A percentile compares a stretch with the other conserved stretches of the same genome.
phyloP scores from a whole-genome alignment of 2,113 vertebrate species.

The Erpornis zantholeuca region DNA sequence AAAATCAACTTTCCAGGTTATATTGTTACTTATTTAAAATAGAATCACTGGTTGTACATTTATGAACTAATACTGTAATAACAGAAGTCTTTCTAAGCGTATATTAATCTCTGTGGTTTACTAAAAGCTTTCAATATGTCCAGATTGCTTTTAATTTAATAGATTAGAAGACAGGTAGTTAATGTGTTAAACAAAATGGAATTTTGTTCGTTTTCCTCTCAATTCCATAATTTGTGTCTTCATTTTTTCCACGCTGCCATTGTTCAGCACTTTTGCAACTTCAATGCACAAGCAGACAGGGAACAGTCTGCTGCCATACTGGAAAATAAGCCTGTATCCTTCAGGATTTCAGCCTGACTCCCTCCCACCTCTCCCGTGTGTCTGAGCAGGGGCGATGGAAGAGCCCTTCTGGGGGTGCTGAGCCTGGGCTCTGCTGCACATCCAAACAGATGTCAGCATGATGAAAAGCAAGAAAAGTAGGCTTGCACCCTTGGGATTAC shows the following conservation, averaged over 20 bases:
- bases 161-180: background rate
- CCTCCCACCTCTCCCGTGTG: background rate
- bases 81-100: background rate
- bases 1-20: background rate
- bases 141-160: background rate
- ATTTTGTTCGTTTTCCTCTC: background rate
- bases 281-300: fast-evolving
- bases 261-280: background rate
- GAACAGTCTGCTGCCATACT: background rate
- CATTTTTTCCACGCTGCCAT: background rate
- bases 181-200: background rate
- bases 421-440: background rate
- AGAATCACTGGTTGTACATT: background rate
- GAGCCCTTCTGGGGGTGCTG: background rate
- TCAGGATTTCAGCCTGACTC: background rate
- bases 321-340: background rate
- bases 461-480: background rate
- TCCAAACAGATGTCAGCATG: background rate
- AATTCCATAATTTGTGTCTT: background rate
- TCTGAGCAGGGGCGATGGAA: background rate
- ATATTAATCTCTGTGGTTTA: slow-evolving; percentile 3
- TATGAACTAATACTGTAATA: background rate
- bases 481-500: background rate
- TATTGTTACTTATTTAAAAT: background rate
- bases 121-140: background rate